Base-by-base conservation (phyloP, 2,888 invertebrate species). In the Orthosia cruda region DNA sequence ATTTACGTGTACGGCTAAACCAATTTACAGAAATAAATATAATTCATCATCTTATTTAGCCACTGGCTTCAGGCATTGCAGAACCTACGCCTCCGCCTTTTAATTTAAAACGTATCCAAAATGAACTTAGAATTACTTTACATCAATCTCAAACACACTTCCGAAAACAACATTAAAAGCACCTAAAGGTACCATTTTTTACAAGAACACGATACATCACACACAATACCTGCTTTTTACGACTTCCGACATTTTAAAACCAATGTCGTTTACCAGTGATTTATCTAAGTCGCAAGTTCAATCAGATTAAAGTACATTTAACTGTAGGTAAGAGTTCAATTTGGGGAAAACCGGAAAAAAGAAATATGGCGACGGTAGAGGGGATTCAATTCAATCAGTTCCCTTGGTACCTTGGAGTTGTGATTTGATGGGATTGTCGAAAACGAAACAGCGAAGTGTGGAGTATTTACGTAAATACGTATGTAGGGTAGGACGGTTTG, bases 241-340 rank as follows among this genome's bases (percentile, higher is more conserved):
- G 50, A 64, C 70, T 73, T 70, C n/a, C 59, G 55, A 78, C 62
- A 68, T 83, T 82, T 85, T 85, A 72, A 78, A 83, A 74, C 83
- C 73, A 57, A 67, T 58, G 66, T 67, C 85, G 70, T 86, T 83
- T 72, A 80, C 86, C 87, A 80, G 84, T 92, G 92, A 95, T 95
- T 94, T 94, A 95, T 95, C 93, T 93, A 92, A 94, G 95, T 95
- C 95, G 93, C 87, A 91, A 94, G 90, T 95, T 94, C 94, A 95
- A 96, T 96, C 95, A 95, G 96, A 96, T 96, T 96, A 96, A 95
- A 96, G 95, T 94, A 95, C 94, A 95, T 96, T 96, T 94, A 96
- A 95, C 94, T 93, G 94, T 93, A 92, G 93, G 94, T 94, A 94
- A 94, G 94, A 95, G 93, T 95, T 96, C 94, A 93, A 95, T 96